Percentiles rank a stretch among this genome's conserved stretches.
These are phyloP conservation scores for Pseudotriccus pelzelni DNA, from an alignment of 2,797 vertebrate genomes.

Conservation along the genomic window DNA sequence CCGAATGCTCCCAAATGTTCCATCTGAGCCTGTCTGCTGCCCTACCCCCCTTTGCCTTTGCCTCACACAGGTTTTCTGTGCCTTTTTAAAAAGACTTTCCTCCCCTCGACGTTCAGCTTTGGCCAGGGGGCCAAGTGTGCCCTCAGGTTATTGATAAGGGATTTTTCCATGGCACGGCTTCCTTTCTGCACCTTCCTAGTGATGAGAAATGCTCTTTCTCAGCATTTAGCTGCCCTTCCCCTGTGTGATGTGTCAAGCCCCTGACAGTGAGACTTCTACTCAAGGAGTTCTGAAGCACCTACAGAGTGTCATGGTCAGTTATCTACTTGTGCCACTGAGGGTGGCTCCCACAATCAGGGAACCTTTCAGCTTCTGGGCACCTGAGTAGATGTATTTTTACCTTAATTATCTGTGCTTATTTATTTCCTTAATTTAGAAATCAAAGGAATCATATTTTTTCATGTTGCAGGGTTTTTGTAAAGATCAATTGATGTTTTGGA, in stretches of 20 bases:
- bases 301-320: not conserved
- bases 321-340: not conserved
- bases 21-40: not conserved
- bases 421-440: not conserved
- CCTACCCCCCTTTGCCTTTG: not conserved
- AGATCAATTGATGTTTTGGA: not conserved
- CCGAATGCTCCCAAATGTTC: not conserved
- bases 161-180: not conserved
- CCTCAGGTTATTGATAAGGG: not conserved
- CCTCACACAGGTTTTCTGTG: not conserved
- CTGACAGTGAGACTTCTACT: not conserved
- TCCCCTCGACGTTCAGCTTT: not conserved
- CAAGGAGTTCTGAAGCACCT: not conserved
- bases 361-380: not conserved
- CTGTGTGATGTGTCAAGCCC: not conserved
- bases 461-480: not conserved
- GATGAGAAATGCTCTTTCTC: not conserved
- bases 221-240: not conserved
- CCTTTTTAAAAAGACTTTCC: not conserved
- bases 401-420: not conserved
- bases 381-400: not conserved
- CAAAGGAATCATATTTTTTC: not conserved
- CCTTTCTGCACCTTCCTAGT: not conserved
- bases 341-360: not conserved
- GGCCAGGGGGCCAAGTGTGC: not conserved